These are phyloP conservation scores for Dinocampus coccinellae DNA, from an alignment of 2,888 invertebrate species.

Conservation along the genomic window DNA sequence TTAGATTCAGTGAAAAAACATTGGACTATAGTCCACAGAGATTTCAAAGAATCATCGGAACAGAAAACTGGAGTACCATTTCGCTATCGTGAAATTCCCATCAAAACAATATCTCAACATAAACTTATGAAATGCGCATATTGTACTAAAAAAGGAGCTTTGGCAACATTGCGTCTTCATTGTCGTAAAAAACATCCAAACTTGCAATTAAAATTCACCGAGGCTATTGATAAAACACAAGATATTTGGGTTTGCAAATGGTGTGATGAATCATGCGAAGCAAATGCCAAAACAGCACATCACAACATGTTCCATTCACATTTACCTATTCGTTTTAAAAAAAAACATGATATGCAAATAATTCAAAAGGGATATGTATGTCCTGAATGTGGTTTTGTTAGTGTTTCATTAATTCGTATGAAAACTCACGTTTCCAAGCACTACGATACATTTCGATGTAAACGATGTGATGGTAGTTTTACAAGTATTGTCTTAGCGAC, in stretches of 20 bases:
- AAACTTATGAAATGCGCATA: conserved; percentile 53
- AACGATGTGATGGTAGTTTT: conserved; percentile 64
- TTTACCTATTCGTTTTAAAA: conserved; percentile 55
- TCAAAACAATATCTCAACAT: conserved; percentile 7
- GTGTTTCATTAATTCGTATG: conserved; percentile 58
- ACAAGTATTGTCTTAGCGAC: conserved; percentile 55
- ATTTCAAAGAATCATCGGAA: background rate
- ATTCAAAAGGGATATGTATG: conserved; percentile 62
- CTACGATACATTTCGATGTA: conserved; percentile 68
- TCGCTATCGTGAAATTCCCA: conserved; percentile 48
- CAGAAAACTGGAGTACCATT: conserved; percentile 48
- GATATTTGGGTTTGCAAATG: conserved; percentile 60
- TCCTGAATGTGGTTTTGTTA: conserved; percentile 65
- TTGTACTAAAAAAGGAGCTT: conserved; percentile 53
- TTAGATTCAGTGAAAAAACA: conserved; percentile 55
- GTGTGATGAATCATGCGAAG: conserved; percentile 62
- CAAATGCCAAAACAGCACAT: conserved; percentile 61
- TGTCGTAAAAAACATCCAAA: conserved; percentile 51
- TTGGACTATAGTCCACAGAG: conserved; percentile 57
- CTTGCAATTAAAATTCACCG: conserved; percentile 49
- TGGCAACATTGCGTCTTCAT: conserved; percentile 50
- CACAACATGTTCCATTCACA: conserved; percentile 67
- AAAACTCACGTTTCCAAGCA: conserved; percentile 68
- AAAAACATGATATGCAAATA: conserved; percentile 36
- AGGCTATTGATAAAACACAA: conserved; percentile 39